Evolutionary conservation across 2,797 vertebrate genomes (phyloP), one percentile per base, ranked within the genome.

Genomic region (Rhabdomys pumilio): DNA sequence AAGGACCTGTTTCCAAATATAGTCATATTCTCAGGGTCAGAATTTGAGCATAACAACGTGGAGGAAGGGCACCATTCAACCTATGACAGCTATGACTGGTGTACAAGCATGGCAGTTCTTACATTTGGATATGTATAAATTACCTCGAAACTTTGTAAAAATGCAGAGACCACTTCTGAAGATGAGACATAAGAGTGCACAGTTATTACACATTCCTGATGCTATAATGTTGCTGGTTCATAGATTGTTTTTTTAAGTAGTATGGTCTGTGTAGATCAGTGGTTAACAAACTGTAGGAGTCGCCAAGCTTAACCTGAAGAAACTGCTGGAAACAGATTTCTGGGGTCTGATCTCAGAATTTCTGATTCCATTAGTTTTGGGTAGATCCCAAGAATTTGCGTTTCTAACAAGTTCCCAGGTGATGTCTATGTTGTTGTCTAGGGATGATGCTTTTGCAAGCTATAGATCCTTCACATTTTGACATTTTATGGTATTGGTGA

Each of bases 381-480:
- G 8, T 44, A 67, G 24, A 84, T 47, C 4, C 59, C n/a, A 87
- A 65, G 19, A 89, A 84, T 90, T 55, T 89, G 34, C 47, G 29
- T 94, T 94, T 95, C 86, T 87, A 57, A 38, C 34, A 94, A 24
- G 75, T 93, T 29, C 50, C 29, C 55, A 67, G 55, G n/a, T 88
- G 10, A 84, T 91, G n/a, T 1, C 57, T 53, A n/a, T 72, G 57
- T 4, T 83, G 44, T 59, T 31, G 57, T 53, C 11, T 82, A 75
- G 67, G 63, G 17, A 59, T 17, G 15, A 91, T 84, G 73, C 6
- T 84, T 87, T 96, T 83, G 41, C 57, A 84, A 92, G 80, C 20
- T 82, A 69, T 3, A 4, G 84, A 9, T 93, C n/a, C 79, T 26
- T 92, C 55, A 69, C 55, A 82, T 88, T 97, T 97, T 91, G 55